Conservation (phyloP, 2,888 invertebrate species). For the Acronicta psi region DNA sequence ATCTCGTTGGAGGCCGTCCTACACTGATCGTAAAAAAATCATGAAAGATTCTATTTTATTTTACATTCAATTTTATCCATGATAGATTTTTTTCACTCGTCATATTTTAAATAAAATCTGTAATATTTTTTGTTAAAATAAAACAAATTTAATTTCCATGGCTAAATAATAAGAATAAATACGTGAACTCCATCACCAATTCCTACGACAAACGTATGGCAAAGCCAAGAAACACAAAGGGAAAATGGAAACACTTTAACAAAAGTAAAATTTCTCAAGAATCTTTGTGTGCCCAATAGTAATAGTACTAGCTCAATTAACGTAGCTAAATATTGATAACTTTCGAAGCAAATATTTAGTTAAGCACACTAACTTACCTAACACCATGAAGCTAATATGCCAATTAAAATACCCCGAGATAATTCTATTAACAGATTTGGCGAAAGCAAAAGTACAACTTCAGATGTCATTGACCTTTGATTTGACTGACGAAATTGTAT, state of each 20-base stretch:
- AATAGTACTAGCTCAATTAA: conserved; percentile 19
- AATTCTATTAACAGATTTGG: conserved; percentile 60
- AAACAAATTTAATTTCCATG: neutral
- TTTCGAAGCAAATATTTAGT: conserved; percentile 35
- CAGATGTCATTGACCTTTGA: conserved; percentile 70
- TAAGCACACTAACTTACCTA: conserved; percentile 26
- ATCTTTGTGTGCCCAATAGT: conserved; percentile 35
- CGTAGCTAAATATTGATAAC: conserved; percentile 46
- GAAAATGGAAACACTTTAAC: conserved; percentile 21
- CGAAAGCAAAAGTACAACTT: conserved; percentile 75
- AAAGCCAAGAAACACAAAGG: conserved; percentile 12
- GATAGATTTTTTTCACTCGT: too few relatives aligned
- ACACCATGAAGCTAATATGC: conserved; percentile 31
- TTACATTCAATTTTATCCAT: too few relatives aligned
- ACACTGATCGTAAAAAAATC: too few relatives aligned
- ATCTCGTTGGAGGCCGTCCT: too few relatives aligned
- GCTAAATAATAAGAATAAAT: too few relatives aligned
- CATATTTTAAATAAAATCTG: too few relatives aligned
- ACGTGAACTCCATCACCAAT: neutral
- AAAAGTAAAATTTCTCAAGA: conserved; percentile 36
- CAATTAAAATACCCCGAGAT: conserved; percentile 55
- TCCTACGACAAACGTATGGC: neutral
- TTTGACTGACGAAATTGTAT: conserved; percentile 64
- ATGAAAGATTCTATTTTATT: too few relatives aligned
- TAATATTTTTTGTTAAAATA: neutral